These are phyloP conservation scores for Lordiphosa clarofinis DNA, from an alignment of 1,140 invertebrate species.

Conservation along the genomic window DNA sequence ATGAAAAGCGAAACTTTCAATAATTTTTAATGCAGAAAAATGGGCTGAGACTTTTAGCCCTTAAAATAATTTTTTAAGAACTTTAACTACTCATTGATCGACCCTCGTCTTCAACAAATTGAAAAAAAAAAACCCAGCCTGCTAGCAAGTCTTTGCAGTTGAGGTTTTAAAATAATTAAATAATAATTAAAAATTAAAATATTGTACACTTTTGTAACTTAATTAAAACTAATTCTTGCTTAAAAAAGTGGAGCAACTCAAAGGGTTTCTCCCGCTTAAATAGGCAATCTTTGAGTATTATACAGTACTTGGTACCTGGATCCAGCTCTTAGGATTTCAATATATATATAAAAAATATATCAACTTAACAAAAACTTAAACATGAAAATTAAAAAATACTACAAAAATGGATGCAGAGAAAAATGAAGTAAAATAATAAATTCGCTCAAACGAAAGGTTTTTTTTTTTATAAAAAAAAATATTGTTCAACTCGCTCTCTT, in stretches of 20 bases:
- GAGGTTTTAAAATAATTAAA: conserved; percentile 14
- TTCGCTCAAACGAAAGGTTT: conserved; percentile 73
- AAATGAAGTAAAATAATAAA: conserved; percentile 65
- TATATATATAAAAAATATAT: conserved; percentile 22
- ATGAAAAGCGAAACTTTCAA: too few species aligned
- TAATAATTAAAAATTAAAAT: conserved; percentile 23
- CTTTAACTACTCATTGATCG: conserved; percentile 7
- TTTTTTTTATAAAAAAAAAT: neutral
- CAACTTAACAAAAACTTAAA: conserved; percentile 32
- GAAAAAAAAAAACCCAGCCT: conserved; percentile 21
- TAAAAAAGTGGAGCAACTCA: too few species aligned
- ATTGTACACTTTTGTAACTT: too few species aligned
- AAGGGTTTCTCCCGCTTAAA: conserved; percentile 1
- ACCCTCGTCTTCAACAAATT: neutral
- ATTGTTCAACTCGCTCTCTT: conserved; percentile 31
- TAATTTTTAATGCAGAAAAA: too few species aligned
- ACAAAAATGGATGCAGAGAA: conserved; percentile 39
- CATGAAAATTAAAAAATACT: conserved; percentile 44
- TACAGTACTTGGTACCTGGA: conserved; percentile 69
- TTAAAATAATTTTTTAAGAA: too few species aligned
- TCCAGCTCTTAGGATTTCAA: conserved; percentile 30
- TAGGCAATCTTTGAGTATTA: conserved; percentile 56
- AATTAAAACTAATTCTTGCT: too few species aligned
- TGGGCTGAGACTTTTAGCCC: too few species aligned
- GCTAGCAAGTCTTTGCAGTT: conserved; percentile 18